Percentiles rank a stretch among this genome's conserved stretches.
Conservation (phyloP, 2,888 invertebrate genomes). For the Heteropelma amictum region DNA sequence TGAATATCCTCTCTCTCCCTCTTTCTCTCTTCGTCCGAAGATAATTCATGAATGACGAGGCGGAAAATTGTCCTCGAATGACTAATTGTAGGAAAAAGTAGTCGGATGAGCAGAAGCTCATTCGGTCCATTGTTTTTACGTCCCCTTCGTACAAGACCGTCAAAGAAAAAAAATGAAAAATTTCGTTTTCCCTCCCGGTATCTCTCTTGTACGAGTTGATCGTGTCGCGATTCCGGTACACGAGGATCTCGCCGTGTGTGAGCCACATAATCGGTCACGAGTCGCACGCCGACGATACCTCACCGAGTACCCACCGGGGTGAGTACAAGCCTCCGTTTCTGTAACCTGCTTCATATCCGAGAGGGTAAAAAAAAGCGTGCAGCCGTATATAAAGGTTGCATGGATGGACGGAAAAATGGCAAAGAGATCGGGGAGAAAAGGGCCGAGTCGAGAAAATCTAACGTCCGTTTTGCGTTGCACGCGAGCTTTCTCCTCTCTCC, state of each 20-base stretch:
- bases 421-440: constrained; percentile 6
- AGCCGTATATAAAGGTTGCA: constrained; percentile 5
- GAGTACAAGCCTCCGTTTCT: constrained; percentile 18
- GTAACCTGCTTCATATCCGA: constrained; percentile 49
- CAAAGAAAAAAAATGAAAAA: not conserved
- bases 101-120: no score
- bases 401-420: constrained; percentile 1
- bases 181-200: not conserved
- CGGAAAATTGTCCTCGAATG: no score
- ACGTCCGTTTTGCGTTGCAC: constrained; percentile 32
- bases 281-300: constrained; percentile 45
- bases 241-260: constrained; percentile 30
- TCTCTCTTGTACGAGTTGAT: not conserved
- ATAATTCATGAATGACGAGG: not conserved
- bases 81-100: no score
- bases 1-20: no score
- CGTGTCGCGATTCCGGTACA: constrained; percentile 28
- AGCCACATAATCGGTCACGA: constrained; percentile 52
- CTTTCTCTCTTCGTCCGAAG: not conserved
- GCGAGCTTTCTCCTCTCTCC: constrained; percentile 49
- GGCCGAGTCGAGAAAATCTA: constrained; percentile 38
- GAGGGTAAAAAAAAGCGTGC: constrained; percentile 13
- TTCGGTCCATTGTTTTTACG: no score
- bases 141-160: no score
- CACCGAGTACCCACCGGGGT: constrained; percentile 32